Base-by-base conservation (phyloP, 1,140 invertebrate genomes). In the Drosophila leontia region DNA sequence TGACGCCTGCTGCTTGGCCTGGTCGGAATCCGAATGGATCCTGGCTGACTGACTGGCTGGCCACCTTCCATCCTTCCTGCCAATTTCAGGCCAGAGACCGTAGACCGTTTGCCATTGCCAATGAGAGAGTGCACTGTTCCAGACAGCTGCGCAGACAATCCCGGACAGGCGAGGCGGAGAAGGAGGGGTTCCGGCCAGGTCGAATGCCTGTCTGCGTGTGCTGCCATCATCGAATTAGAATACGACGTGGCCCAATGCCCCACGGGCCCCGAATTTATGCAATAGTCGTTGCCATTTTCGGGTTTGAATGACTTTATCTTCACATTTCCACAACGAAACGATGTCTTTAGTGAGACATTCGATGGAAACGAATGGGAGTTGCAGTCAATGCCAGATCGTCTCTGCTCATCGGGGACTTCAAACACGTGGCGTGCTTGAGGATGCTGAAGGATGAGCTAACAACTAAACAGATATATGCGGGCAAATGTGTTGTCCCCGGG, bases 61-160 rank as follows among this genome's bases (percentile, higher is more conserved):
- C 63, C 41, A 51, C 39, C 77, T 63, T 45, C 42, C 44, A 39
- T 42, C 29, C 41, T 44, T 29, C 37, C 17, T 45, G 47, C 44
- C 68, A 53, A 34, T 62, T 23, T 35, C 56, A 77, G 41, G 34
- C 45, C 34, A 63, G 29, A 75, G 56, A 39, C 44, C 62, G 42
- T 23, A 75, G 56, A 39, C 44, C 62, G 42, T 51, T 63, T 81
- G 57, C 69, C 76, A 70, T 69, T 78, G 68, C 78, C 82, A 82
- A 75, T 86, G 62, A 59, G 62, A 62, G 61, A 87, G 79, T 85
- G 82, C 83, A 85, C 63, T 78, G 79, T 85, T 87, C 83, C 82
- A 82, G 70, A 65, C 82, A 76, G 83, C 71, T 87, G 83, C 75
- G 70, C 62, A 65, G 45, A 56, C 68, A 81, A 81, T 62, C 34